A percentile compares a stretch with the other conserved stretches of the same genome.
Conservation (phyloP, 2,797 vertebrate genomes). For the Tarsius wallacei region DNA sequence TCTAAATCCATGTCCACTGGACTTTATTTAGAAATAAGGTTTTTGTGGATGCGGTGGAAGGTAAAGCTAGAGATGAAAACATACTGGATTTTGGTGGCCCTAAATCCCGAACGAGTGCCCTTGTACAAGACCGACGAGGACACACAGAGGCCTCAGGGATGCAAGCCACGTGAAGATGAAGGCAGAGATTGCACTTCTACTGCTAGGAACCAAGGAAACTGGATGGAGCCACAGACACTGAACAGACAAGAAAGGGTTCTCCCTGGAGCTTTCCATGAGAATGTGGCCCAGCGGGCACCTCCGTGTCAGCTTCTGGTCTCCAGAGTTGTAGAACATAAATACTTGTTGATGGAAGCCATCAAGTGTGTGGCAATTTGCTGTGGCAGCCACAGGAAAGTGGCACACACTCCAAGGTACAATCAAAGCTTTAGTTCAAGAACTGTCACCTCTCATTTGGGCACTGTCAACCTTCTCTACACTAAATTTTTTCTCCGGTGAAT, state of each 20-base stretch:
- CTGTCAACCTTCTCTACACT: not conserved
- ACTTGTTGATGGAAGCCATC: not conserved
- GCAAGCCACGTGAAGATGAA: not conserved
- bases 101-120: not conserved
- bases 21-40: not conserved
- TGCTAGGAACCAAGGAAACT: no score
- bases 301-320: not conserved
- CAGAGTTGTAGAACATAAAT: not conserved
- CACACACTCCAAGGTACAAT: not conserved
- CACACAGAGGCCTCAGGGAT: not conserved
- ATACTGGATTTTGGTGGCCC: not conserved
- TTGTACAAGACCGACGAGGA: not conserved
- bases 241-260: not conserved
- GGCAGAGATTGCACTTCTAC: no score
- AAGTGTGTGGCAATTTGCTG: not conserved
- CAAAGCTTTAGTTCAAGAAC: not conserved
- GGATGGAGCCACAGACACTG: not conserved
- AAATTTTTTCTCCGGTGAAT: not conserved
- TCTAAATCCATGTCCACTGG: not conserved
- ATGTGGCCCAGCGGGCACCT: no score
- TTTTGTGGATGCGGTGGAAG: not conserved
- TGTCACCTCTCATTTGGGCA: not conserved
- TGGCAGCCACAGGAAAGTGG: not conserved
- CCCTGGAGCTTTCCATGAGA: rapidly evolving
- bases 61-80: not conserved